phyloP scores from a whole-genome alignment of 2,888 invertebrate genomes.

The Thymelicus acteon region DNA sequence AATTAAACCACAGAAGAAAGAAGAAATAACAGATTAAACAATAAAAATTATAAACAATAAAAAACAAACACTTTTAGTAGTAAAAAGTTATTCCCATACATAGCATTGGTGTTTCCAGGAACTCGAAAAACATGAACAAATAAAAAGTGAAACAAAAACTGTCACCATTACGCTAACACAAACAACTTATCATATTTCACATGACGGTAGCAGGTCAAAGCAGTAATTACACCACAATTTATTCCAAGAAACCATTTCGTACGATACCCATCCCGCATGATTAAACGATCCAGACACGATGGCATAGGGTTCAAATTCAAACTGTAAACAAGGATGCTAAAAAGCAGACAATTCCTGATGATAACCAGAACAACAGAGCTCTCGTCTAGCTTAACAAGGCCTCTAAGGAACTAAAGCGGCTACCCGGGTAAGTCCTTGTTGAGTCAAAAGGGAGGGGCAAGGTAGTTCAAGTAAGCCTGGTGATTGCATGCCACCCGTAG shows the following conservation, averaged over 20 bases:
- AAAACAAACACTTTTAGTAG: no score
- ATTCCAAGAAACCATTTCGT: slow-evolving; percentile 51
- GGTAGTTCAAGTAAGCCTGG: slow-evolving; percentile 51
- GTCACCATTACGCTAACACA: slow-evolving; percentile 42
- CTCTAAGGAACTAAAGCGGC: slow-evolving; percentile 19
- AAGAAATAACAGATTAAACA: no score
- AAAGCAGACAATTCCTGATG: slow-evolving; percentile 56
- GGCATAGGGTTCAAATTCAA: slow-evolving; percentile 37
- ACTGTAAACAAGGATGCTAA: slow-evolving; percentile 43
- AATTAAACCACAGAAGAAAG: no score
- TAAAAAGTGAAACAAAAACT: slow-evolving; percentile 9
- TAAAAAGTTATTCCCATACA: no score
- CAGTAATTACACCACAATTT: slow-evolving; percentile 59
- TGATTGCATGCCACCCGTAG: slow-evolving; percentile 63
- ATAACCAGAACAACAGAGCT: slow-evolving; percentile 61
- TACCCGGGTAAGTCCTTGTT: neutral
- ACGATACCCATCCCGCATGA: slow-evolving; percentile 18
- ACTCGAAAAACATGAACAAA: neutral
- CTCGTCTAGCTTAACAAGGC: slow-evolving; percentile 52
- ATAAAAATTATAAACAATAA: no score
- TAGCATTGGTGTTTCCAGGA: neutral
- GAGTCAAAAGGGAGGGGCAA: neutral
- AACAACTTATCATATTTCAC: slow-evolving; percentile 50
- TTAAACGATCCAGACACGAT: slow-evolving; percentile 21
- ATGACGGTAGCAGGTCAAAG: slow-evolving; percentile 59